Percentiles rank a stretch among this genome's conserved stretches.
These are phyloP conservation scores for Caenorhabditis plicata DNA, from an alignment of 2,888 invertebrate genomes.

Conservation along the genomic window DNA sequence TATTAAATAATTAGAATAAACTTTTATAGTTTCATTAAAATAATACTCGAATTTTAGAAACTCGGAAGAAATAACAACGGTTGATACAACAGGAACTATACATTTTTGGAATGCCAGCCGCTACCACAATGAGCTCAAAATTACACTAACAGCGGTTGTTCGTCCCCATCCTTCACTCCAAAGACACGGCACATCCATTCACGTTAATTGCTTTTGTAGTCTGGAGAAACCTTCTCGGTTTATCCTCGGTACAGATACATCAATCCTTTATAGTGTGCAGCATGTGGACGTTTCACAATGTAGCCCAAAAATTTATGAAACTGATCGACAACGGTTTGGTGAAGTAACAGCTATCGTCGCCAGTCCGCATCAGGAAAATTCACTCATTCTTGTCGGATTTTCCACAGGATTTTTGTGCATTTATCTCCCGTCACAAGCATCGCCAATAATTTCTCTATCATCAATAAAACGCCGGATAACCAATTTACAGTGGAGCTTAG, in stretches of 20 bases:
- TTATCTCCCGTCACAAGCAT: slow-evolving; percentile 21
- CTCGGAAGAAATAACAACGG: slow-evolving; percentile 23
- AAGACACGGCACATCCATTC: slow-evolving; percentile 16
- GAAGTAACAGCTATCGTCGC: slow-evolving; percentile 20
- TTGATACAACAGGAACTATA: slow-evolving; percentile 24
- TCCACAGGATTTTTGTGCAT: slow-evolving; percentile 16
- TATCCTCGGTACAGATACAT: slow-evolving; percentile 29
- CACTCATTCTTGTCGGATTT: slow-evolving; percentile 20
- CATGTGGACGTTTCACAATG: slow-evolving; percentile 23
- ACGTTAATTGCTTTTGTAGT: slow-evolving; percentile 18
- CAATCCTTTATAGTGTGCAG: slow-evolving; percentile 22
- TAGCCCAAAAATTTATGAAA: slow-evolving; percentile 26
- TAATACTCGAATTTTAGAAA: slow-evolving; percentile 3
- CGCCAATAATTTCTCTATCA: slow-evolving; percentile 14
- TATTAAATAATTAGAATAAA: background rate
- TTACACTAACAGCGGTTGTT: slow-evolving; percentile 20
- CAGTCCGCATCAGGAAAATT: slow-evolving; percentile 9
- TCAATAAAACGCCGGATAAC: slow-evolving; percentile 12
- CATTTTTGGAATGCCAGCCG: slow-evolving; percentile 20
- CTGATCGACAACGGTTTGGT: slow-evolving; percentile 26
- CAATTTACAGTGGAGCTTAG: slow-evolving; percentile 16
- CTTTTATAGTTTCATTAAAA: background rate
- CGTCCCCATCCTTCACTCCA: slow-evolving; percentile 17
- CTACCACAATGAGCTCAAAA: slow-evolving; percentile 20
- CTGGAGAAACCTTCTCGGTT: slow-evolving; percentile 13